Conservation (phyloP, 2,888 invertebrate species). For the Cheilosia pagana region DNA sequence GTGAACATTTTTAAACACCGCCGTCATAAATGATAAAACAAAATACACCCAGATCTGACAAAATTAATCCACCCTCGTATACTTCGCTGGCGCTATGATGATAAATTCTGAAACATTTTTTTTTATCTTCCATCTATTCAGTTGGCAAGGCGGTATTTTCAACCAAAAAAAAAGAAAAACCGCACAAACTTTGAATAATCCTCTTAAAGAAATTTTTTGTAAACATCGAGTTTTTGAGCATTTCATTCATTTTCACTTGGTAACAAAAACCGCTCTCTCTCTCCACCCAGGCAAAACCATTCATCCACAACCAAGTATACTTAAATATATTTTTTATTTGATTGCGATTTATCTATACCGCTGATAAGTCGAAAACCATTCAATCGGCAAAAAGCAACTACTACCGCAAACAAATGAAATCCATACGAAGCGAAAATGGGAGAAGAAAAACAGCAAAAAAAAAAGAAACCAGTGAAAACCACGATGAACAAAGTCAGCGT, state of each 20-base stretch:
- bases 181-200: background rate
- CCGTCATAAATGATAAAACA: conserved; percentile 16
- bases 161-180: background rate
- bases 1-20: conserved; percentile 17
- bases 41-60: conserved; percentile 17
- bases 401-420: conserved; percentile 53
- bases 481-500: conserved; percentile 45
- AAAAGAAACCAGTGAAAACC: conserved; percentile 13
- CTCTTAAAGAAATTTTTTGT: conserved; percentile 29
- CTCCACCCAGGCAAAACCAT: background rate
- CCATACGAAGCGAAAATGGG: conserved; percentile 3
- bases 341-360: conserved; percentile 39
- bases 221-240: conserved; percentile 20
- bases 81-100: conserved; percentile 24
- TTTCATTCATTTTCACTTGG: conserved; percentile 38
- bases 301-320: conserved; percentile 25
- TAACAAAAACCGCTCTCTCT: background rate
- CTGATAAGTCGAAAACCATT: conserved; percentile 54
- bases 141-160: conserved; percentile 1
- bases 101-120: conserved; percentile 1
- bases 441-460: background rate
- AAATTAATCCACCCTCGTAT: conserved; percentile 24
- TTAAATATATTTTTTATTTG: conserved; percentile 3
- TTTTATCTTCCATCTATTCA: conserved; percentile 9
- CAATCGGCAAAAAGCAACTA: conserved; percentile 41